Conservation (phyloP, 2,113 vertebrate genomes). For the Leptobrachium leishanense region DNA sequence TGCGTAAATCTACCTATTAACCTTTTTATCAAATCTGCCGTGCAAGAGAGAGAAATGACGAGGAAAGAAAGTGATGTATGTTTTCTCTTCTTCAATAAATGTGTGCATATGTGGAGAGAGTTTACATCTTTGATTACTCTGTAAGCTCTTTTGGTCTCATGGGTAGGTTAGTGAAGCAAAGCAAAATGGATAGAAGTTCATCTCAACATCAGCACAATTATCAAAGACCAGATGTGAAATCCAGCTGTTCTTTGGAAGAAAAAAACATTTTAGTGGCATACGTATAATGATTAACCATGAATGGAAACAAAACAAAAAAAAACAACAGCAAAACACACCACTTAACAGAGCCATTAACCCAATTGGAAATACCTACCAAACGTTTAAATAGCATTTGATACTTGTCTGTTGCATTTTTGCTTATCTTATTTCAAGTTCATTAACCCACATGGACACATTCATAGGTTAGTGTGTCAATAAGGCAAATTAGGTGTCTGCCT, state of each 20-base stretch:
- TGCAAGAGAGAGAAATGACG: slow-evolving; percentile 16
- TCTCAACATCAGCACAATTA: slow-evolving; percentile 45
- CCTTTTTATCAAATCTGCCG: slow-evolving; percentile 14
- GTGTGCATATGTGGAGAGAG: slow-evolving; percentile 21
- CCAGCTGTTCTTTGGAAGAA: slow-evolving; percentile 37
- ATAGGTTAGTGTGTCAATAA: no score
- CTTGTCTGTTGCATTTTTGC: no score
- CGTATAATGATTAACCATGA: slow-evolving; percentile 8
- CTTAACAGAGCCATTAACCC: no score
- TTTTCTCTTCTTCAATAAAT: slow-evolving; percentile 24
- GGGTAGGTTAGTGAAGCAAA: slow-evolving; percentile 43
- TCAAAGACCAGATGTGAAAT: slow-evolving; percentile 43
- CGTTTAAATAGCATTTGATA: no score
- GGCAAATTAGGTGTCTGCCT: no score
- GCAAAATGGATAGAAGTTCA: slow-evolving; percentile 42
- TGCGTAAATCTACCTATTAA: slow-evolving; percentile 10
- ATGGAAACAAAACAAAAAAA: not conserved
- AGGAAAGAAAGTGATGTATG: slow-evolving; percentile 28
- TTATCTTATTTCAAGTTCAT: no score
- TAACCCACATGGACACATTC: no score
- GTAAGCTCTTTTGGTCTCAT: slow-evolving; percentile 41
- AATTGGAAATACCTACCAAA: no score
- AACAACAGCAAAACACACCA: no score
- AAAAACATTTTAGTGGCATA: slow-evolving; percentile 20
- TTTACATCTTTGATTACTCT: slow-evolving; percentile 38